A percentile compares a stretch with the other conserved stretches of the same genome.
These are phyloP conservation scores for Amphiprion clarkii DNA, from an alignment of 2,797 vertebrate species.

Conservation along the genomic window DNA sequence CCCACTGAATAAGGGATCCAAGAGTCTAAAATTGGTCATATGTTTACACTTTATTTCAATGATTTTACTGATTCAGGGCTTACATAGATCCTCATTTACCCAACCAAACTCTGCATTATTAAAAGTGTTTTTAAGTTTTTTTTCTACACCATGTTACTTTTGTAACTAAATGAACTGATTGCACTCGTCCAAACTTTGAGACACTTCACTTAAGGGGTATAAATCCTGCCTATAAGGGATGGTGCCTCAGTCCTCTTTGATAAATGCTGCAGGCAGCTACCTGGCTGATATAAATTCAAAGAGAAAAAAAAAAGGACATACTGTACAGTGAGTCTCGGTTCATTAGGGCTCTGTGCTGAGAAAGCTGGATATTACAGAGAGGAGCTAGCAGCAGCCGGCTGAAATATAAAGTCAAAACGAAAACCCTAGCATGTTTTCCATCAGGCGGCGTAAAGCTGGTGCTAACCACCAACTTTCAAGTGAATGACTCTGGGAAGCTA, in stretches of 20 bases:
- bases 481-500: slow-evolving; percentile 40
- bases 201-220: slow-evolving; percentile 36
- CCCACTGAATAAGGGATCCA: slow-evolving; percentile 50
- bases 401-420: slow-evolving; percentile 59
- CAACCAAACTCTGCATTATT: slow-evolving; percentile 21
- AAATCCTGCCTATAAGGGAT: slow-evolving; percentile 35
- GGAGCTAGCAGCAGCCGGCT: slow-evolving; percentile 27
- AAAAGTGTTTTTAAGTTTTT: slow-evolving; percentile 20
- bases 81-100: slow-evolving; percentile 44
- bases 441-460: slow-evolving; percentile 27
- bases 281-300: slow-evolving; percentile 71
- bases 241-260: slow-evolving; percentile 62
- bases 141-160: slow-evolving; percentile 26
- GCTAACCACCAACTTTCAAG: slow-evolving; percentile 47
- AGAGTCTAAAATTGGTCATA: slow-evolving; percentile 38
- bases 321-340: slow-evolving; percentile 47
- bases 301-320: slow-evolving; percentile 40
- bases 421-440: slow-evolving; percentile 54
- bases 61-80: slow-evolving; percentile 50
- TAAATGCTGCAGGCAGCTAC: slow-evolving; percentile 58
- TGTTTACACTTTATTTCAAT: slow-evolving; percentile 44
- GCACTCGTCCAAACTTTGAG: slow-evolving; percentile 41
- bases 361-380: slow-evolving; percentile 55
- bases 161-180: slow-evolving; percentile 38
- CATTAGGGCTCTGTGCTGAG: slow-evolving; percentile 67